Conservation (phyloP, 2,888 invertebrate species). For the Nemapogon koenigi region DNA sequence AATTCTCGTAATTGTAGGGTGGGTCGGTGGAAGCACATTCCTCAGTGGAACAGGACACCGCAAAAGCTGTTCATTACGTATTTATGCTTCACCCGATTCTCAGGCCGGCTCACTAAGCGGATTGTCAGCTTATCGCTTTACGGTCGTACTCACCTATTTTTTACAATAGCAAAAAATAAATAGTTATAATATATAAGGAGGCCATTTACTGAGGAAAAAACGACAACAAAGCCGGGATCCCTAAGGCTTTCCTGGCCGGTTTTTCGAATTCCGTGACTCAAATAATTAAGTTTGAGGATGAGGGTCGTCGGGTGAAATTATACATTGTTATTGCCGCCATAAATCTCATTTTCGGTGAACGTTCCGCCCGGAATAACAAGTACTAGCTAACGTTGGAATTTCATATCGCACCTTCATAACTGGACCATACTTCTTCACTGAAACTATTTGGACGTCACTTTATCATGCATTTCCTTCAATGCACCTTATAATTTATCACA, state of each 20-base stretch:
- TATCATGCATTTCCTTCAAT: too few species aligned
- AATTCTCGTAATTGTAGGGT: constrained; percentile 11
- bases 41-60: constrained; percentile 20
- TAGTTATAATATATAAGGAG: constrained; percentile 38
- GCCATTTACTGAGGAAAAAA: constrained; percentile 35
- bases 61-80: constrained; percentile 34
- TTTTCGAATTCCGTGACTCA: constrained; percentile 61
- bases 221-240: constrained; percentile 50
- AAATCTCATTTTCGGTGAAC: constrained; percentile 54
- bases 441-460: too few species aligned
- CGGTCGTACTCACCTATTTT: constrained; percentile 46
- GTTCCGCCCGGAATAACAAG: constrained; percentile 47
- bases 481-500: too few species aligned
- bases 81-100: constrained; percentile 53
- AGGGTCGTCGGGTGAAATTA: constrained; percentile 51
- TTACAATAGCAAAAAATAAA: constrained; percentile 45
- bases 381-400: constrained; percentile 25
- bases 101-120: constrained; percentile 45
- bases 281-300: constrained; percentile 56
- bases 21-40: constrained; percentile 3
- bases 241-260: constrained; percentile 46
- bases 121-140: constrained; percentile 57
- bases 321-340: constrained; percentile 57
- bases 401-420: constrained; percentile 20
- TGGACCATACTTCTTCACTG: constrained; percentile 3